These are phyloP conservation scores for Brevimyrus niger DNA, from an alignment of 2,113 vertebrate genomes.

Conservation along the genomic window DNA sequence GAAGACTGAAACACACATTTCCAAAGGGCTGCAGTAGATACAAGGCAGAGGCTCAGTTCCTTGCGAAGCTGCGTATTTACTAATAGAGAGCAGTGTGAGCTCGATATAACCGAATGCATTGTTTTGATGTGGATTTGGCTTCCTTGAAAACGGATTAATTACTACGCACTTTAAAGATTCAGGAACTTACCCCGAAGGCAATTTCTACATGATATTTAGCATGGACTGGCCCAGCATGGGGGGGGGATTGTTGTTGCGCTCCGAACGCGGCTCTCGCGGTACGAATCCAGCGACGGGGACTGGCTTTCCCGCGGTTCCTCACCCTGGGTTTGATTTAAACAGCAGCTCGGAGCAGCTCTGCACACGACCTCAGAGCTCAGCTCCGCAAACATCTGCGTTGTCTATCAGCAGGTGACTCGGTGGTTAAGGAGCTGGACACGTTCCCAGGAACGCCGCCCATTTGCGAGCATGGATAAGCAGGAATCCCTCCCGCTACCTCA, in stretches of 20 bases:
- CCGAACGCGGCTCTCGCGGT: not conserved
- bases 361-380: not conserved
- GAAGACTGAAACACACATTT: not conserved
- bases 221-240: not conserved
- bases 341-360: not conserved
- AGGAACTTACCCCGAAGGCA: constrained; percentile 3
- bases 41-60: not conserved
- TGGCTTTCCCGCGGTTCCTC: not conserved
- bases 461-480: not conserved
- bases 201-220: not conserved
- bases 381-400: not conserved
- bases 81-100: not conserved
- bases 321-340: not conserved
- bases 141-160: constrained; percentile 2
- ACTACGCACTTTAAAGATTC: constrained; percentile 8
- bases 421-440: constrained; percentile 1
- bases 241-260: not conserved
- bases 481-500: not conserved
- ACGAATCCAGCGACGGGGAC: not conserved
- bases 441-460: not conserved
- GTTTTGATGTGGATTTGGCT: constrained; percentile 3
- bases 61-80: not conserved
- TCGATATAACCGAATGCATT: not conserved
- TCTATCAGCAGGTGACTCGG: constrained; percentile 3
- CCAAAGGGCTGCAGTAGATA: not conserved